Base-by-base conservation (phyloP, 1,140 invertebrate species). In the Stegodyphus dumicola region DNA sequence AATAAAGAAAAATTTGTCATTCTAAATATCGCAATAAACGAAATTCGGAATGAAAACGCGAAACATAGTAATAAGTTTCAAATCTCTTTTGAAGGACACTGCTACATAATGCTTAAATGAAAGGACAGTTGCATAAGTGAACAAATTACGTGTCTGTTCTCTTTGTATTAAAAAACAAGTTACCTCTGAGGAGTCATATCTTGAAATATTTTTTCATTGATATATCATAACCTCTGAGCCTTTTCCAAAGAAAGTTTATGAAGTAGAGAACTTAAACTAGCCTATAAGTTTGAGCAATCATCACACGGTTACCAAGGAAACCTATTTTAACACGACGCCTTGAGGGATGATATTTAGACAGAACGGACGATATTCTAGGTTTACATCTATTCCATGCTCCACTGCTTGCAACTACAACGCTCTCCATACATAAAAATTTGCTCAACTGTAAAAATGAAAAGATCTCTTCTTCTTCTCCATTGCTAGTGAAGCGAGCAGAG, bases 381-480 rank as follows among this genome's bases (percentile, higher is more conserved):
- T 83, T 83, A 83, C 80, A 83, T 75, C 70, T 75, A 83, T 83
- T 83, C 60, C 53, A n/a, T 66, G 70, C 71, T 66, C 54, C 70
- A 83, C 17, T 52, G 71, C 54, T 64, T 33, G 70, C 53, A 83
- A 75, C 71, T 75, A 52, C 71, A 67, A 52, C 1, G 54, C 13
- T 11, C 10, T 52, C 11, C 56, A 60, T 60, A 83, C 80, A 56
- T 83, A 70, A 83, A 83, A 83, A 83, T 83, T 75, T 83, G 71
- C 70, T 83, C 69, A 75, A 83, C 70, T 83, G 80, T 83, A 83
- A 83, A 83, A 83, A 83, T 83, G 80, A 71, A 83, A n/a, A 83
- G 80, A 83, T 75, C 56, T 83, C 75, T 67, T 33, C 33, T 17
- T 33, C 33, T 33, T 33, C 33, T 3, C 33, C 33, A 33, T 33